Evolutionary conservation across 2,113 vertebrate species (phyloP).

Genomic region (Zosterops hypoxanthus): DNA sequence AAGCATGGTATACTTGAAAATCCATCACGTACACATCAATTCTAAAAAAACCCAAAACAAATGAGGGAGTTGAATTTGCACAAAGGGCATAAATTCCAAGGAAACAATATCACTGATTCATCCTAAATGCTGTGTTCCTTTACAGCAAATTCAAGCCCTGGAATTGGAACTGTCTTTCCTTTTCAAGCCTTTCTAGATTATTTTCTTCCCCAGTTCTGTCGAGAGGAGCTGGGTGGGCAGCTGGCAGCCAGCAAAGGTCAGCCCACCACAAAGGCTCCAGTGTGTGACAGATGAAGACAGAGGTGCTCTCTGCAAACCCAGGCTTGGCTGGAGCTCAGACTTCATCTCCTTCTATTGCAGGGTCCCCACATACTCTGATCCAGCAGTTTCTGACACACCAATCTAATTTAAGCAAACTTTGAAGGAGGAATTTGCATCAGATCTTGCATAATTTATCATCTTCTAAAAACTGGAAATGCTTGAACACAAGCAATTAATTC

Average conservation of each 20-base stretch:
- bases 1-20: not conserved
- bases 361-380: not conserved
- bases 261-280: not conserved
- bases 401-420: not conserved
- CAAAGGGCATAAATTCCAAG: not conserved
- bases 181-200: not conserved
- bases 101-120: not conserved
- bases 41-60: not conserved
- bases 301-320: not conserved
- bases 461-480: conserved; percentile 12
- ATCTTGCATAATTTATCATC: not conserved
- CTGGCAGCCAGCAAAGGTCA: not conserved
- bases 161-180: not conserved
- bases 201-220: not conserved
- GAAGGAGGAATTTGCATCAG: not conserved
- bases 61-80: not conserved
- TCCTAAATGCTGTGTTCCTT: not conserved
- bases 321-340: not conserved
- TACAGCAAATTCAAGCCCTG: not conserved
- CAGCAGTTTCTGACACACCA: not conserved
- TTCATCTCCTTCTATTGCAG: not conserved
- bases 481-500: not conserved
- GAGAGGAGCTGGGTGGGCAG: not conserved
- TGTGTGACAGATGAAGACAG: not conserved
- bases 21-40: not conserved